Percentiles rank a stretch among this genome's conserved stretches.
phyloP scores from a whole-genome alignment of 2,113 vertebrate genomes.

The Meles meles region DNA sequence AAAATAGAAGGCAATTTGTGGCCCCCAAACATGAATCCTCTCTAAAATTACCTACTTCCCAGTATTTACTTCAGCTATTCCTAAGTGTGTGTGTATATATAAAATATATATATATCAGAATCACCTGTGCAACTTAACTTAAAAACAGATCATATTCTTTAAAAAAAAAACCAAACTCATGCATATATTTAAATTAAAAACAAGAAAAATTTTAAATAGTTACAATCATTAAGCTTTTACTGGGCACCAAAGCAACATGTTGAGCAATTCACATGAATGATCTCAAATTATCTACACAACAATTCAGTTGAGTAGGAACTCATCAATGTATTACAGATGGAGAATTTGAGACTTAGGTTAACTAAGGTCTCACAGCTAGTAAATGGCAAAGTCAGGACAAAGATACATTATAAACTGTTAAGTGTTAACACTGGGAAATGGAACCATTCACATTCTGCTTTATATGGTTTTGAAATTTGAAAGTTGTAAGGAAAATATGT shows the following conservation, averaged over 20 bases:
- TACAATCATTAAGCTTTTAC: constrained; percentile 44
- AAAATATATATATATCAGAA: not conserved
- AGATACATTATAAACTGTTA: not conserved
- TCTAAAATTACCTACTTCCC: not conserved
- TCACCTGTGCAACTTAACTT: not conserved
- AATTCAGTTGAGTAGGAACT: not conserved
- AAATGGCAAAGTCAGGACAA: not conserved
- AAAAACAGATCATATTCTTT: not conserved
- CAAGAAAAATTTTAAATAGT: not conserved
- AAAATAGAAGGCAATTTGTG: not conserved
- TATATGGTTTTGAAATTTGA: not conserved
- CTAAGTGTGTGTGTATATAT: not conserved
- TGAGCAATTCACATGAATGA: constrained; percentile 29
- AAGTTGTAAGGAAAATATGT: not conserved
- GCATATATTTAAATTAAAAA: not conserved
- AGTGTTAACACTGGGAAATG: not conserved
- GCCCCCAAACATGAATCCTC: not conserved
- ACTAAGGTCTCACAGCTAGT: not conserved
- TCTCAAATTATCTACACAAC: not conserved
- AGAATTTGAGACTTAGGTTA: not conserved
- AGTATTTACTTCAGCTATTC: not conserved
- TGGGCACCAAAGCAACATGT: not conserved
- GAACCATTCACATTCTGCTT: not conserved
- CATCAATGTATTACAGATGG: not conserved
- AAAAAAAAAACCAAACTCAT: not conserved